Conservation (phyloP, 1,140 invertebrate species). For the Goniozus legneri region DNA sequence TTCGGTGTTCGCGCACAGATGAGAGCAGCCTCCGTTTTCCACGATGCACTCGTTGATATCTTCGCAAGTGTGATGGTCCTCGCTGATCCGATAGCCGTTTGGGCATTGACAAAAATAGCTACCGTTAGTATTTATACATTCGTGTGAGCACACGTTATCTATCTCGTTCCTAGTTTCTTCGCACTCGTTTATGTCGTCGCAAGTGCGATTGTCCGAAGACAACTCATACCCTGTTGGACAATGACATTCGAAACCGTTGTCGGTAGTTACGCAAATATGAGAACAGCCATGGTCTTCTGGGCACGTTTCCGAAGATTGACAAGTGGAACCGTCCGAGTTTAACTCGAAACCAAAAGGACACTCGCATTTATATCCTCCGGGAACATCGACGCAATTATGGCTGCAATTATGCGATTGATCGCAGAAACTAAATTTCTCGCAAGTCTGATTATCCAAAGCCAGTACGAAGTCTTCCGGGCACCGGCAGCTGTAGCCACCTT, state of each 20-base stretch:
- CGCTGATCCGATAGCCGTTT: conserved; percentile 51
- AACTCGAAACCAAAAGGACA: conserved; percentile 54
- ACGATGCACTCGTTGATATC: conserved; percentile 61
- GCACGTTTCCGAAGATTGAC: too few species aligned
- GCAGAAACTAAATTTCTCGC: conserved; percentile 68
- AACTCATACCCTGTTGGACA: conserved; percentile 63
- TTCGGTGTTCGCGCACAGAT: conserved; percentile 58
- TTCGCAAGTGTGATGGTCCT: conserved; percentile 52
- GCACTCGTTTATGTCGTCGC: conserved; percentile 58
- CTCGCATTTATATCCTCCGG: conserved; percentile 41
- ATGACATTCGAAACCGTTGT: conserved; percentile 67
- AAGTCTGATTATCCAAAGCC: conserved; percentile 44
- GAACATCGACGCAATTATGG: conserved; percentile 52
- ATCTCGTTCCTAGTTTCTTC: conserved; percentile 29
- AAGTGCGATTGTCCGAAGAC: conserved; percentile 36
- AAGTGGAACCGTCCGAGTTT: conserved; percentile 11
- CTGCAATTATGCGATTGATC: conserved; percentile 55
- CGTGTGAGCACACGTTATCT: conserved; percentile 55
- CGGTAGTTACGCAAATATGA: conserved; percentile 62
- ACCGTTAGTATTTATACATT: conserved; percentile 65
- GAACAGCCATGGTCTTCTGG: conserved; percentile 68
- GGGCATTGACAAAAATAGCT: conserved; percentile 64
- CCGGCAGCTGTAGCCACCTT: conserved; percentile 59
- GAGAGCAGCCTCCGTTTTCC: conserved; percentile 55
- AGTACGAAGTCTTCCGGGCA: conserved; percentile 58